These are phyloP conservation scores for Protonemura montana DNA, from an alignment of 2,888 invertebrate species.

Conservation along the genomic window DNA sequence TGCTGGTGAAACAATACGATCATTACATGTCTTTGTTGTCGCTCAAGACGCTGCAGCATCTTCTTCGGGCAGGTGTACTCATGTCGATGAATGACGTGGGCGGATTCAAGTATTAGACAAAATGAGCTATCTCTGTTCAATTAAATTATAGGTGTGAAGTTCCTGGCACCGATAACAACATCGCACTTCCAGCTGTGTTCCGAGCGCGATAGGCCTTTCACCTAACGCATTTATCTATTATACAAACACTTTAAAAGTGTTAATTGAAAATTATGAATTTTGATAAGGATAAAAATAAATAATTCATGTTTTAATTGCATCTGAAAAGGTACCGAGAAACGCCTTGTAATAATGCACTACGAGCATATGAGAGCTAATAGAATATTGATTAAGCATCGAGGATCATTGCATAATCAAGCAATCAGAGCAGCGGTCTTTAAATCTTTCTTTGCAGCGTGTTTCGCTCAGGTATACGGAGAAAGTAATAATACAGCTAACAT, in stretches of 20 bases:
- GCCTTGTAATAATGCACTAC: constrained; percentile 1
- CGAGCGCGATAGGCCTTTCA: background rate
- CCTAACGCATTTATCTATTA: background rate
- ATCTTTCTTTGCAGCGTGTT: background rate
- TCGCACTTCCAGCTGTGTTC: background rate
- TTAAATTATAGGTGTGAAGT: constrained; percentile 2
- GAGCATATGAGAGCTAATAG: background rate
- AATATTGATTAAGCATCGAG: constrained; percentile 5
- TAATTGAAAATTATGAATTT: constrained; percentile 36
- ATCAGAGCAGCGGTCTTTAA: constrained; percentile 2
- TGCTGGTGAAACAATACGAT: constrained; percentile 22
- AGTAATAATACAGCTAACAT: background rate
- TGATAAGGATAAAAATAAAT: constrained; percentile 30
- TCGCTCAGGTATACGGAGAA: constrained; percentile 3
- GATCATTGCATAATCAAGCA: background rate
- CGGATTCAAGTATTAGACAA: background rate
- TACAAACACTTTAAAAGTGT: constrained; percentile 35
- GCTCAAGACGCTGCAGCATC: constrained; percentile 14
- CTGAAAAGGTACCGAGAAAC: constrained; percentile 21
- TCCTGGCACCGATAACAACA: background rate
- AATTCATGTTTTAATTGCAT: constrained; percentile 16
- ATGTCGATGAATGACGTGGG: constrained; percentile 18
- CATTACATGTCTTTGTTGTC: constrained; percentile 7
- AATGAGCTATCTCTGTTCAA: constrained; percentile 14
- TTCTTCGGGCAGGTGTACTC: constrained; percentile 12